These are phyloP conservation scores for Pipra filicauda DNA, from an alignment of 2,113 vertebrate genomes.

Conservation along the genomic window DNA sequence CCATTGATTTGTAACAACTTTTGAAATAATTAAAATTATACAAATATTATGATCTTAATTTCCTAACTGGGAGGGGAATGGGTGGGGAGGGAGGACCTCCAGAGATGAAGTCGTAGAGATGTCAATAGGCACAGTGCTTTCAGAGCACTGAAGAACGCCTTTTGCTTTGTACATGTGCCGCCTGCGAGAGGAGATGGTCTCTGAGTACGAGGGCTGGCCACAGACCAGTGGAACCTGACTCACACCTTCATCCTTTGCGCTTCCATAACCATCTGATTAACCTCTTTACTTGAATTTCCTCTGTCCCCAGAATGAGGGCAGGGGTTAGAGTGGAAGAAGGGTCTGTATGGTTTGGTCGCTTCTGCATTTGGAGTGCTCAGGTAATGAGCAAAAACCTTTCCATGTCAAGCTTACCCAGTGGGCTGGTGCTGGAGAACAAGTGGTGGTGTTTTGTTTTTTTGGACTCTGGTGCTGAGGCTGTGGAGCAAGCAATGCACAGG, in stretches of 20 bases:
- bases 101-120: not conserved
- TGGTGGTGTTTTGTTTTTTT: fast-evolving
- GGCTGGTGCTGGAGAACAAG: not conserved
- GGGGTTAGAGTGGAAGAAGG: not conserved
- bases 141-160: not conserved
- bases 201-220: not conserved
- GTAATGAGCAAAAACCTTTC: not conserved
- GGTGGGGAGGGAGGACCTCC: not conserved
- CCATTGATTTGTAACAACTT: not conserved
- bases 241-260: not conserved
- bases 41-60: not conserved
- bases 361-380: not conserved
- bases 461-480: not conserved
- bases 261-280: not conserved
- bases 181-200: not conserved
- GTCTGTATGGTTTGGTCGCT: not conserved
- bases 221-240: not conserved
- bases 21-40: not conserved
- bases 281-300: not conserved
- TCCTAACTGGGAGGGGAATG: not conserved
- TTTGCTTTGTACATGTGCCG: not conserved
- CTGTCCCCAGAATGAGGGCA: not conserved
- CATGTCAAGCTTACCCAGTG: fast-evolving
- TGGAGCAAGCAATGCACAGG: fast-evolving
- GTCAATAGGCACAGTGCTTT: not conserved